A percentile compares a stretch with the other conserved stretches of the same genome.
Conservation (phyloP, 2,888 invertebrate species). For the Andrena camellia region DNA sequence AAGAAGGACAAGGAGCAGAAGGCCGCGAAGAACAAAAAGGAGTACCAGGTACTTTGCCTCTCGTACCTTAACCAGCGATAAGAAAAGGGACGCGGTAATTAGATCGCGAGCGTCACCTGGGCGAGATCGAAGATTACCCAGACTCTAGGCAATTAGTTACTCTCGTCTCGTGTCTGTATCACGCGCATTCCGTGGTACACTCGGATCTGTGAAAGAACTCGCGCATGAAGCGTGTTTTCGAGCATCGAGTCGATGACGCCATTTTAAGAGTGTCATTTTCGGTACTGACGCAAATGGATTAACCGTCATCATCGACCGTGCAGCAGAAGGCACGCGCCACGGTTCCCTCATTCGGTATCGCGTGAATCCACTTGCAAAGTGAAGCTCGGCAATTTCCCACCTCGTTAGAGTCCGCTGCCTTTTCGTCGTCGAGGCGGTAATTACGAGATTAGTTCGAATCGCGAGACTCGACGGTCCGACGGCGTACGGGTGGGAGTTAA, state of each 20-base stretch:
- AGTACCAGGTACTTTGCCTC: conserved; percentile 85
- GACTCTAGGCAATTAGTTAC: too few species aligned
- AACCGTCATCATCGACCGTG: conserved; percentile 52
- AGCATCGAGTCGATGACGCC: conserved; percentile 30
- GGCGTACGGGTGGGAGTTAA: neutral
- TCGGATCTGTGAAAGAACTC: too few species aligned
- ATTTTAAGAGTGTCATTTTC: conserved; percentile 41
- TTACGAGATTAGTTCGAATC: neutral
- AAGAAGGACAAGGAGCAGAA: conserved; percentile 88
- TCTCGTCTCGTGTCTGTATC: too few species aligned
- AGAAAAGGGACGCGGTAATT: too few species aligned
- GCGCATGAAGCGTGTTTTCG: neutral
- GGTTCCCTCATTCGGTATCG: conserved; percentile 22
- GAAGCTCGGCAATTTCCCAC: conserved; percentile 25
- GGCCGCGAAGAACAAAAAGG: conserved; percentile 86
- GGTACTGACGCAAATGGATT: conserved; percentile 71
- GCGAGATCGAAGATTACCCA: too few species aligned
- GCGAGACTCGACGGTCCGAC: too few species aligned
- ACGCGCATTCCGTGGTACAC: too few species aligned
- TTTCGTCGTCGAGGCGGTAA: neutral
- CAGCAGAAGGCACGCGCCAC: conserved; percentile 60
- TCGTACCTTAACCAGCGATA: neutral
- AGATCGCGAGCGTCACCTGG: too few species aligned
- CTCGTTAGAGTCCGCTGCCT: conserved; percentile 23
- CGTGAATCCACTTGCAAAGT: conserved; percentile 28